A percentile compares a stretch with the other conserved stretches of the same genome.
Conservation (phyloP, 1,140 invertebrate species). For the Bombus impatiens region DNA sequence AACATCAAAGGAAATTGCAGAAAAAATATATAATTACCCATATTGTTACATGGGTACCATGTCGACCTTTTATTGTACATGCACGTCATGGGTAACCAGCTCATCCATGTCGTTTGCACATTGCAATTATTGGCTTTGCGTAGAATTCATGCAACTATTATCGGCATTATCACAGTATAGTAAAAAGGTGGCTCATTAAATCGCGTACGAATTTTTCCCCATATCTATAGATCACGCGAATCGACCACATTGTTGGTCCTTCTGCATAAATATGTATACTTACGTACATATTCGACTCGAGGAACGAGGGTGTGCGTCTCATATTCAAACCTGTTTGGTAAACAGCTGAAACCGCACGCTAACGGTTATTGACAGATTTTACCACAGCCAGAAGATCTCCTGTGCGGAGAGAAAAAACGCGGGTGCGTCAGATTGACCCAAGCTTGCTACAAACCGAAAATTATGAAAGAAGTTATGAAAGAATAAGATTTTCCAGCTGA, state of each 20-base stretch:
- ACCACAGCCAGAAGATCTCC: slow-evolving; percentile 39
- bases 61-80: background rate
- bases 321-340: slow-evolving; percentile 57
- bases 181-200: slow-evolving; percentile 31
- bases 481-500: background rate
- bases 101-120: background rate
- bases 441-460: background rate
- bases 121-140: background rate
- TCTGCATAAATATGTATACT: slow-evolving; percentile 14
- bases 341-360: slow-evolving; percentile 53
- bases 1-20: no score
- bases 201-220: slow-evolving; percentile 24
- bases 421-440: background rate
- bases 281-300: background rate
- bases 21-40: background rate
- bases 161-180: background rate
- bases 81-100: background rate
- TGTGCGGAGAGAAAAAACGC: background rate
- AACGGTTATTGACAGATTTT: slow-evolving; percentile 60
- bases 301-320: slow-evolving; percentile 43
- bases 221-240: slow-evolving; percentile 26
- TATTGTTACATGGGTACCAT: background rate
- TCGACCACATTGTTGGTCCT: background rate
- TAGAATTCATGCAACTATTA: background rate
- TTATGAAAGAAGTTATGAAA: background rate